phyloP scores from a whole-genome alignment of 1,140 invertebrate species.

The Hesperophylax magnus region DNA sequence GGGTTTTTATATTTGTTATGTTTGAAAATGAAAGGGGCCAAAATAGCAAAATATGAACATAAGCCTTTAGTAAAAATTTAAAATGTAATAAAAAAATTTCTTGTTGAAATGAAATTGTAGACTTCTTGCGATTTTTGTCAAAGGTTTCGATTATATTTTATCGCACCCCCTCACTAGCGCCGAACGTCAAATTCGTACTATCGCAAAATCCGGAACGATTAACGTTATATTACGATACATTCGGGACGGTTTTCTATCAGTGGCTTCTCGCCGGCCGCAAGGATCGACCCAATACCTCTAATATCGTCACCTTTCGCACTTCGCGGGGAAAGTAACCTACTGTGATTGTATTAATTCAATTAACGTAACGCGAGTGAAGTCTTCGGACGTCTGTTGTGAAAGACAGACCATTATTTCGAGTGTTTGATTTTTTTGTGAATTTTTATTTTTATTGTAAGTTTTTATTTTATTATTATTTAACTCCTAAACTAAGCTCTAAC shows the following conservation, averaged over 20 bases:
- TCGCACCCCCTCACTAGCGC: too few species aligned
- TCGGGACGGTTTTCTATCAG: constrained; percentile 42
- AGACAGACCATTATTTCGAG: constrained; percentile 18
- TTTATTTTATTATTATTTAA: constrained; percentile 33
- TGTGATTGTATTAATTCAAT: constrained; percentile 27
- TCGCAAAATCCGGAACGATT: constrained; percentile 42
- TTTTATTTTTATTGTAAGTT: constrained; percentile 38
- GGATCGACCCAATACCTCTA: neutral
- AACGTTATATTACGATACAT: constrained; percentile 33
- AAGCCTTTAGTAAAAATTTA: too few species aligned
- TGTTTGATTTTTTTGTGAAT: constrained; percentile 41
- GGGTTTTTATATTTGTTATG: too few species aligned
- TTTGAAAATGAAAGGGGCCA: too few species aligned
- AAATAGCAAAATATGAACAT: too few species aligned
- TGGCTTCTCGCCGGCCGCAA: constrained; percentile 39
- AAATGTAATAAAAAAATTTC: too few species aligned
- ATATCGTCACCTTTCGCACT: too few species aligned
- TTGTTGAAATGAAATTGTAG: too few species aligned
- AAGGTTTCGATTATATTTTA: too few species aligned
- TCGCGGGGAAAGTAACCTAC: too few species aligned
- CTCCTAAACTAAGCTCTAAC: neutral
- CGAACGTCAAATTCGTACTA: constrained; percentile 40
- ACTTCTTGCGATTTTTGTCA: too few species aligned
- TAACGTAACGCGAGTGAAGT: constrained; percentile 25
- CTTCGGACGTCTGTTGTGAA: constrained; percentile 35